Base-by-base conservation (phyloP, 1,140 invertebrate species). In the Lordiphosa stackelbergi region DNA sequence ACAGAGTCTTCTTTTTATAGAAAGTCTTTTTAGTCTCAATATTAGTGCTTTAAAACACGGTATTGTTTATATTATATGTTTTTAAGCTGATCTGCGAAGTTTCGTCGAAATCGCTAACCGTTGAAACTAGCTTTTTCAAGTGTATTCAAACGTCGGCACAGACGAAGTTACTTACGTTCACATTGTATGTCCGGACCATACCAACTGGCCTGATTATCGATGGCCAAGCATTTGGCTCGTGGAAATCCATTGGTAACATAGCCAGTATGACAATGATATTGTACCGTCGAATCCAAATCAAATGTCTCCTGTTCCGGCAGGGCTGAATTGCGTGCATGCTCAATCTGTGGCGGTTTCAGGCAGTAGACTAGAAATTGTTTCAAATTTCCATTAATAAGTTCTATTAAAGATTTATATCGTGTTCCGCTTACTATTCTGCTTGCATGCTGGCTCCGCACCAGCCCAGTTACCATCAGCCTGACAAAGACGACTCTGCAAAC, bases 181-280 rank as follows among this genome's bases (percentile, higher is more conserved):
- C 98, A 99, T 35, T 93, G 93, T 52, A 99, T 95, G 75, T 98
- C 96, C 1, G 97, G 97, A 10, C 97, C 97, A 78, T 95, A 97
- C 95, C 95, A 96, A 57, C 94, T 93, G 3, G 94, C 94, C 68
- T 92, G 91, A 1, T 93, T 93, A 73, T 97, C 94, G 70, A 96
- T 95, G 57, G 95, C 92, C 38, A 98, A 89, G 88, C 98, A 99
- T 88, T 97, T 83, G 78, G 77, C 77, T n/a, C 77, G 53, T 6
- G 77, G 77, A 48, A 83, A 83, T 0, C 77, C 77, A 43, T 83
- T 83, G 52, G 77, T 83, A 42, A 83, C 77, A 22, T 83, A 83
- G 28, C 77, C 77, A 11, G 93, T 93, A 66, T 95, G 92, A 85
- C 97, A 99, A 71, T 94, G 94, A 89, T 99, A 99, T 84, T 95